Percentiles rank a stretch among this genome's conserved stretches.
Conservation (phyloP, 2,888 invertebrate genomes). For the Drosophila paranaensis region DNA sequence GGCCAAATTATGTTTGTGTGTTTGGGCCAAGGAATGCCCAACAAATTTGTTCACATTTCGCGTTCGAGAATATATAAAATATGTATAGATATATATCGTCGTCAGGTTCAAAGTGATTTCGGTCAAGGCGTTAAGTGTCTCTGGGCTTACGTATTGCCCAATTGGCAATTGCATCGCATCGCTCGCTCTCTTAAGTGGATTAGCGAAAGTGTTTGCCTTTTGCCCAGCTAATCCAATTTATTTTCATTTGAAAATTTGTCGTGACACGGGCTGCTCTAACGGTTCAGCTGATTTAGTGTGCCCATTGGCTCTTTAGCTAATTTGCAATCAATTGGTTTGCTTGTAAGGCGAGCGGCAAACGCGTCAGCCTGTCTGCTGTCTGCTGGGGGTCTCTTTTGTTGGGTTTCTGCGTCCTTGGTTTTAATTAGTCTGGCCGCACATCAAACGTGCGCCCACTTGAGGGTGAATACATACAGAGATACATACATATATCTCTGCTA, state of each 20-base stretch:
- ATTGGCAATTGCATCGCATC: conserved; percentile 40
- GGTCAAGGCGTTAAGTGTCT: conserved; percentile 56
- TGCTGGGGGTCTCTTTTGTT: conserved; percentile 74
- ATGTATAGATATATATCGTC: background rate
- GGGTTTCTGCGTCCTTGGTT: conserved; percentile 76
- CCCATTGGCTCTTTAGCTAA: conserved; percentile 68
- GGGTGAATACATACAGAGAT: conserved; percentile 15
- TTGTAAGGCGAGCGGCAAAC: conserved; percentile 55
- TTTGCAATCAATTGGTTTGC: conserved; percentile 72
- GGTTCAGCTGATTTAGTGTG: conserved; percentile 64
- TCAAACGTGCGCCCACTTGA: conserved; percentile 52
- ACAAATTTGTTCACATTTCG: conserved; percentile 33
- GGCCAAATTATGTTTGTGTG: conserved; percentile 40
- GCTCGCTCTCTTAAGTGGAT: conserved; percentile 64
- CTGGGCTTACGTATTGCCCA: conserved; percentile 35
- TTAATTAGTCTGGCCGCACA: conserved; percentile 65
- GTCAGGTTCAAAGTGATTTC: conserved; percentile 64
- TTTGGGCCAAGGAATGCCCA: conserved; percentile 32
- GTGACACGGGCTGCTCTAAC: conserved; percentile 18
- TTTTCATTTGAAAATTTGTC: conserved; percentile 59
- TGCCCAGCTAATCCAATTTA: conserved; percentile 60
- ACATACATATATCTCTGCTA: background rate
- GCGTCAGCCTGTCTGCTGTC: conserved; percentile 68
- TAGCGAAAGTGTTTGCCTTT: conserved; percentile 70
- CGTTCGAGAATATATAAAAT: conserved; percentile 6